Conservation (phyloP, 2,888 invertebrate species). For the Caenorhabditis drosophilae region DNA sequence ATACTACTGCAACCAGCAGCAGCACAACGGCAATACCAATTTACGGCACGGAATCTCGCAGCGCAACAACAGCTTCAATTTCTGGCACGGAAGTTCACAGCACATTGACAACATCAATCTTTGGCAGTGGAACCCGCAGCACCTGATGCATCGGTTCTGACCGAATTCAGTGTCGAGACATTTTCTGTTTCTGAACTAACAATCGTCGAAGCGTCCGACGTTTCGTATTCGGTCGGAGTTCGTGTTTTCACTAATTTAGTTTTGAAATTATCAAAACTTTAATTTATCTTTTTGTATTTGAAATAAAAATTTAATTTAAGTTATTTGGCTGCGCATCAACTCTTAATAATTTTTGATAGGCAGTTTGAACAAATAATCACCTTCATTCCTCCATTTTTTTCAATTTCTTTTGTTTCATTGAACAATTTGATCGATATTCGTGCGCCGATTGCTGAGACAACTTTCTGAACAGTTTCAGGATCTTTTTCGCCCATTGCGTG, state of each 20-base stretch:
- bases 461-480: conserved; percentile 48
- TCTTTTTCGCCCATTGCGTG: conserved; percentile 49
- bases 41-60: too few species aligned
- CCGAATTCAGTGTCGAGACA: too few species aligned
- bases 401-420: conserved; percentile 56
- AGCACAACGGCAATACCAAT: too few species aligned
- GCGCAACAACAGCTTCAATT: too few species aligned
- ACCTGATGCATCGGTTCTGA: too few species aligned
- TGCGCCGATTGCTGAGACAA: conserved; percentile 51
- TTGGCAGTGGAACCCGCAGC: too few species aligned
- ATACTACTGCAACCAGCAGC: too few species aligned
- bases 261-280: background rate
- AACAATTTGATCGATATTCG: conserved; percentile 50
- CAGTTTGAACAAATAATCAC: conserved; percentile 10
- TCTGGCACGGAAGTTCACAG: too few species aligned
- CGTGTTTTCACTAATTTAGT: background rate
- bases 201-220: background rate
- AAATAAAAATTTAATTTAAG: too few species aligned
- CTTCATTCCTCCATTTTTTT: conserved; percentile 61
- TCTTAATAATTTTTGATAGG: background rate
- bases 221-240: background rate
- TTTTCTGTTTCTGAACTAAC: background rate
- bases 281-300: too few species aligned
- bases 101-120: too few species aligned
- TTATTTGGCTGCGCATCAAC: background rate